These are phyloP conservation scores for Hepsetus odoe DNA, from an alignment of 2,113 vertebrate species.

Conservation along the genomic window DNA sequence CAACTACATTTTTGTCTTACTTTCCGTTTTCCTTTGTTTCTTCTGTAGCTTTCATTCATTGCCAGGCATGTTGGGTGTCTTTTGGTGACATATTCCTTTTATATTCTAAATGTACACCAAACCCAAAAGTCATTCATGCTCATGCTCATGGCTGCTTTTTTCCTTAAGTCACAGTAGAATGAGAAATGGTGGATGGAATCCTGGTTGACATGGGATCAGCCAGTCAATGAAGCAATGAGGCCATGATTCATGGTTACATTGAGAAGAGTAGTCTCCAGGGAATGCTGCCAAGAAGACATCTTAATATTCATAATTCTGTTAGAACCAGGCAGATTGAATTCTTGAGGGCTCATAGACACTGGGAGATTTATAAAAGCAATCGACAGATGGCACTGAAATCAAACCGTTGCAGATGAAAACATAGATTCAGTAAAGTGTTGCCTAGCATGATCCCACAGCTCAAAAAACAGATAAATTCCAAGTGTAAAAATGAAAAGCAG, in stretches of 20 bases:
- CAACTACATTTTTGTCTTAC: too few species aligned
- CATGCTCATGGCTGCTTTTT: not conserved
- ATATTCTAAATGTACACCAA: not conserved
- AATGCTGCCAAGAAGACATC: constrained; percentile 16
- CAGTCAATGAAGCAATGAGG: constrained; percentile 25
- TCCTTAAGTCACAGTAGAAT: not conserved
- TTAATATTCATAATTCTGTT: constrained; percentile 40
- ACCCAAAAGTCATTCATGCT: not conserved
- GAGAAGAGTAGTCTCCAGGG: constrained; percentile 7
- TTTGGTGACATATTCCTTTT: not conserved
- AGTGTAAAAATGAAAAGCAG: constrained; percentile 27
- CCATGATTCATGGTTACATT: constrained; percentile 25
- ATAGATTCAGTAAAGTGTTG: constrained; percentile 29
- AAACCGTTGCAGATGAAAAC: constrained; percentile 44
- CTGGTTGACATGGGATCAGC: constrained; percentile 15
- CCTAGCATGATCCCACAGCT: constrained; percentile 36
- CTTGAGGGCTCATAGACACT: constrained; percentile 28
- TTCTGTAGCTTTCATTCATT: not conserved
- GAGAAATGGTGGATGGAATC: constrained; percentile 17
- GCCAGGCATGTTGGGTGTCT: not conserved
- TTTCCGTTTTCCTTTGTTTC: not conserved
- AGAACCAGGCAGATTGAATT: constrained; percentile 31
- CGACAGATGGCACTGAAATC: constrained; percentile 29
- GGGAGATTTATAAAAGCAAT: constrained; percentile 40
- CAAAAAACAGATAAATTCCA: constrained; percentile 37